phyloP scores from a whole-genome alignment of 2,113 vertebrate species.

The Oreochromis spilurus region DNA sequence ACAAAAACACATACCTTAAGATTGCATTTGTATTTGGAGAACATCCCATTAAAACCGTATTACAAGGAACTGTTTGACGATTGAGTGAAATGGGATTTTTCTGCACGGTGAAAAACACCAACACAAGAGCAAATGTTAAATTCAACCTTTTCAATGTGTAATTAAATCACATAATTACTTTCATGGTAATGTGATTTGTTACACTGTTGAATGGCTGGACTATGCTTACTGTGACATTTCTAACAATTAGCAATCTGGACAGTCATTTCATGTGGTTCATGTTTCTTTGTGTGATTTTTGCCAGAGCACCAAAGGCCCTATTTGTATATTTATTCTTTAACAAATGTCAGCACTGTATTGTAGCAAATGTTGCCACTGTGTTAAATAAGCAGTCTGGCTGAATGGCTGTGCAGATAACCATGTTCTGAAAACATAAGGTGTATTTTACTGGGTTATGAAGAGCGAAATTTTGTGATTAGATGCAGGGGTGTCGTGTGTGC shows the following conservation, averaged over 20 bases:
- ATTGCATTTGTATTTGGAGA: not conserved
- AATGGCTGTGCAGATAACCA: not conserved
- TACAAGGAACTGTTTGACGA: not conserved
- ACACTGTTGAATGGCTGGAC: not conserved
- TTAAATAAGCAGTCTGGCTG: not conserved
- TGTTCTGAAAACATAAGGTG: not conserved
- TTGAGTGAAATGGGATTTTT: not conserved
- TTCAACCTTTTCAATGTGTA: not conserved
- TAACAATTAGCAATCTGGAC: not conserved
- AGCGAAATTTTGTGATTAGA: not conserved
- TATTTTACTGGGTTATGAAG: not conserved
- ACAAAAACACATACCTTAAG: not conserved
- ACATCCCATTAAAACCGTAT: not conserved
- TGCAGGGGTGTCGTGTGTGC: not conserved
- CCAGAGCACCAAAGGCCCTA: not conserved
- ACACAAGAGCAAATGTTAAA: not conserved
- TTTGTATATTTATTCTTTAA: not conserved
- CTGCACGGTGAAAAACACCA: not conserved
- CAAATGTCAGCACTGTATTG: not conserved
- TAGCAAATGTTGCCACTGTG: not conserved
- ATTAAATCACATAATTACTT: not conserved
- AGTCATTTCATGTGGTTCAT: not conserved
- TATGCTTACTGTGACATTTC: not conserved
- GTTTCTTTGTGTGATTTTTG: not conserved
- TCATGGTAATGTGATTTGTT: not conserved